Percentiles rank a stretch among this genome's conserved stretches.
phyloP scores from a whole-genome alignment of 2,888 invertebrate genomes.

The Dicyrtomina minuta region DNA sequence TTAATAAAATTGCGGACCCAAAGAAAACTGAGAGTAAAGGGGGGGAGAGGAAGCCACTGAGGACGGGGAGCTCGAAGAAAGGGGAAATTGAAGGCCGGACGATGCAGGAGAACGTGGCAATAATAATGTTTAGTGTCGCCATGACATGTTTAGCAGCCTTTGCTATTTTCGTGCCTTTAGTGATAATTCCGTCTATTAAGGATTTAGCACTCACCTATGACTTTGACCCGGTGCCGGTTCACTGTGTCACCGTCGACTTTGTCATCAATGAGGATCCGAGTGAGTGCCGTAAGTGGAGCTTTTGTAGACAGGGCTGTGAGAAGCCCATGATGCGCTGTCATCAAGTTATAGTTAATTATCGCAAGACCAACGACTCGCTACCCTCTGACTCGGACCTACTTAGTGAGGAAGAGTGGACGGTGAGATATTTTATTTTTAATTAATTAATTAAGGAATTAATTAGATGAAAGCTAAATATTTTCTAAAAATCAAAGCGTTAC shows the following conservation, averaged over 20 bases:
- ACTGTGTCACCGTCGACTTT: constrained; percentile 30
- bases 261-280: constrained; percentile 4
- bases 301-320: constrained; percentile 31
- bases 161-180: constrained; percentile 33
- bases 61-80: not conserved
- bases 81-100: too few species aligned
- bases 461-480: too few species aligned
- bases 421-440: not conserved
- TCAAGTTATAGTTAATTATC: constrained; percentile 27
- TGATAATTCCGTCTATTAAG: constrained; percentile 31
- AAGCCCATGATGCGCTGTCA: constrained; percentile 7
- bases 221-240: constrained; percentile 27
- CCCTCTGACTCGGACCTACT: not conserved
- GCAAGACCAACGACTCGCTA: constrained; percentile 9
- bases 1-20: too few species aligned
- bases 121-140: constrained; percentile 24
- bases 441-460: too few species aligned
- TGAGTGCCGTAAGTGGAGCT: constrained; percentile 28
- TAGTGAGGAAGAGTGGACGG: constrained; percentile 17
- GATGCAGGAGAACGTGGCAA: constrained; percentile 32
- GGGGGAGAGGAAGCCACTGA: too few species aligned
- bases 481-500: too few species aligned
- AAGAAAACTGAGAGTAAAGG: too few species aligned
- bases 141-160: constrained; percentile 30
- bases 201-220: constrained; percentile 32